Percentiles rank a stretch among this genome's conserved stretches.
Conservation (phyloP, 2,113 vertebrate genomes). For the Hemiprocne comata region DNA sequence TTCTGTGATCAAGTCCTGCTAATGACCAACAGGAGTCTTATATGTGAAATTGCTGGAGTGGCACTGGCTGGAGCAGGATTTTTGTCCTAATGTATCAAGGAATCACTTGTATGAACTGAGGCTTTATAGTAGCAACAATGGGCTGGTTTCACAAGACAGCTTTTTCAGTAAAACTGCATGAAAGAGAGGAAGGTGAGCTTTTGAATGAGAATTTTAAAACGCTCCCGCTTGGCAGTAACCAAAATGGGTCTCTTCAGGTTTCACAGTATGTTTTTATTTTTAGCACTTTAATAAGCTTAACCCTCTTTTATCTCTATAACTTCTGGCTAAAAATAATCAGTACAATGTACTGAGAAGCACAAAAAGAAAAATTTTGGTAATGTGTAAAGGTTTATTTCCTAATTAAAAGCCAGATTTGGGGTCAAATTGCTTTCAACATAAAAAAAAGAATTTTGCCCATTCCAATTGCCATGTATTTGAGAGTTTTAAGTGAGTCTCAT, state of each 20-base stretch:
- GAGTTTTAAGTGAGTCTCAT: not conserved
- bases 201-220: not conserved
- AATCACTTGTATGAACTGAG: not conserved
- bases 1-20: not conserved
- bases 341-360: not conserved
- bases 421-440: not conserved
- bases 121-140: not conserved
- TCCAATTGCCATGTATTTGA: not conserved
- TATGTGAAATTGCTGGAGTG: not conserved
- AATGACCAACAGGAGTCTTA: not conserved
- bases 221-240: conserved; percentile 1
- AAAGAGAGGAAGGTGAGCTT: not conserved
- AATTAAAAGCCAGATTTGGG: conserved; percentile 21
- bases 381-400: not conserved
- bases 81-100: not conserved
- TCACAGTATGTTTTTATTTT: conserved; percentile 10
- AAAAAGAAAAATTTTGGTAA: not conserved
- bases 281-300: conserved; percentile 39
- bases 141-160: not conserved
- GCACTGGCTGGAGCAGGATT: not conserved
- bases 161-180: not conserved
- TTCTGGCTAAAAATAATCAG: conserved; percentile 37
- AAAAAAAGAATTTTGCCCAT: not conserved
- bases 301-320: not conserved
- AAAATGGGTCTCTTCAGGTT: conserved; percentile 34